Conservation (phyloP, 1,140 invertebrate species). For the Lasioglossum baleicum region DNA sequence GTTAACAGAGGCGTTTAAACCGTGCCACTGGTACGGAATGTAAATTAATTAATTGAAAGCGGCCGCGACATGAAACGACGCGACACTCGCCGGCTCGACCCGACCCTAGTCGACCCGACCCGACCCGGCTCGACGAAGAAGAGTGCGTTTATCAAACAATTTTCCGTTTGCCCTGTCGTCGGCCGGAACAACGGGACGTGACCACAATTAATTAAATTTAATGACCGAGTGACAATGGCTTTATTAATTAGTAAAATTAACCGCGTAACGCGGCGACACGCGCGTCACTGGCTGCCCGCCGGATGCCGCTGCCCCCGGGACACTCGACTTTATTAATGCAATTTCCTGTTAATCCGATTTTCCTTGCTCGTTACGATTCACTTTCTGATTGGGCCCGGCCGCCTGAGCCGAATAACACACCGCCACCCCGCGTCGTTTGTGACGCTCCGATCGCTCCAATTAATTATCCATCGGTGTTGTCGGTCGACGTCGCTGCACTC, state of each 20-base stretch:
- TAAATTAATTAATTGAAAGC: slow-evolving; percentile 43
- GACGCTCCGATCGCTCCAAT: slow-evolving; percentile 2
- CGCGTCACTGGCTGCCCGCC: background rate
- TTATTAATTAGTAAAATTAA: slow-evolving; percentile 54
- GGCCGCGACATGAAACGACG: background rate
- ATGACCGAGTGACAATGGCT: slow-evolving; percentile 48
- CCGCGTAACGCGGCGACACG: slow-evolving; percentile 39
- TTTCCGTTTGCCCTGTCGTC: slow-evolving; percentile 30
- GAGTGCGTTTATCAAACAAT: slow-evolving; percentile 46
- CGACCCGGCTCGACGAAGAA: slow-evolving; percentile 3
- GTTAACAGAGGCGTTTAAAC: slow-evolving; percentile 15
- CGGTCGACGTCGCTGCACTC: too few species aligned
- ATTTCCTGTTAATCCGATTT: slow-evolving; percentile 19
- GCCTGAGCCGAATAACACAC: background rate
- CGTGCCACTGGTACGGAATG: background rate
- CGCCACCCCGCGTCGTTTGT: background rate
- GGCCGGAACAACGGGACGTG: slow-evolving; percentile 18
- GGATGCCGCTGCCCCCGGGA: background rate
- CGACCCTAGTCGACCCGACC: too few species aligned
- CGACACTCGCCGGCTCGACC: too few species aligned
- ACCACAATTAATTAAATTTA: slow-evolving; percentile 52
- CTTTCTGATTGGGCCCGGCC: background rate
- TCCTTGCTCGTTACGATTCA: slow-evolving; percentile 6
- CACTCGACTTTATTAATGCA: slow-evolving; percentile 23
- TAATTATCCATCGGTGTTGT: slow-evolving; percentile 1